A percentile compares a stretch with the other conserved stretches of the same genome.
Conservation (phyloP, 1,140 invertebrate species). For the Aradophagus sp. region DNA sequence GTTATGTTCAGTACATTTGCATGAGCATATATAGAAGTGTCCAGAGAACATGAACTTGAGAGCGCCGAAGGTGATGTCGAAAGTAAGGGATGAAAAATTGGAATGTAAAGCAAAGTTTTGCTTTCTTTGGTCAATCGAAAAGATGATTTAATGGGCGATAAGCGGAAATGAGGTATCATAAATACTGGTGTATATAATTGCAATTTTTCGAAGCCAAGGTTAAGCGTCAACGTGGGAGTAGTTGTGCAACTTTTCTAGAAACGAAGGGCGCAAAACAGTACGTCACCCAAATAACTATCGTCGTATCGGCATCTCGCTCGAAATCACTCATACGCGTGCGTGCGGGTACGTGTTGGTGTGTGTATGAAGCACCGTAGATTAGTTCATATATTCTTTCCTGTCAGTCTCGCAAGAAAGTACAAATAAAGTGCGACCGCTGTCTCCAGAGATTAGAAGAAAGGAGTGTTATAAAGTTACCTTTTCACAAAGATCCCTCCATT, state of each 20-base stretch:
- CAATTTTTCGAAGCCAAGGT: conserved; percentile 49
- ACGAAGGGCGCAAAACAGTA: conserved; percentile 21
- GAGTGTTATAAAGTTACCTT: conserved; percentile 42
- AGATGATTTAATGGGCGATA: conserved; percentile 24
- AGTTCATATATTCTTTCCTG: conserved; percentile 53
- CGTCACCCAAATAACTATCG: conserved; percentile 12
- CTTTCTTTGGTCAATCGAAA: too few species aligned
- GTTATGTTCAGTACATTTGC: too few species aligned
- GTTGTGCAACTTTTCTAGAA: conserved; percentile 30
- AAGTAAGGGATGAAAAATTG: too few species aligned
- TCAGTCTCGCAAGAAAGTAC: conserved; percentile 45
- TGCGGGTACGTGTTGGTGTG: neutral
- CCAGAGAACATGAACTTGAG: too few species aligned
- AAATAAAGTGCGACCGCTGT: conserved; percentile 43
- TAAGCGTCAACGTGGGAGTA: conserved; percentile 38
- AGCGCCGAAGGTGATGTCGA: too few species aligned
- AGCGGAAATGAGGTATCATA: conserved; percentile 9
- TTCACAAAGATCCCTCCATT: conserved; percentile 15
- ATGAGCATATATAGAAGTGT: too few species aligned
- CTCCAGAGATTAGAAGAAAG: conserved; percentile 37
- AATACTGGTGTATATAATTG: conserved; percentile 32
- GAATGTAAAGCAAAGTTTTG: too few species aligned
- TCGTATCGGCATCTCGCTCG: neutral
- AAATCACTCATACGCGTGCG: neutral
- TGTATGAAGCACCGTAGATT: conserved; percentile 29